Evolutionary conservation across 2,888 invertebrate species (phyloP).

Genomic region (Sphaeridia pumilis): DNA sequence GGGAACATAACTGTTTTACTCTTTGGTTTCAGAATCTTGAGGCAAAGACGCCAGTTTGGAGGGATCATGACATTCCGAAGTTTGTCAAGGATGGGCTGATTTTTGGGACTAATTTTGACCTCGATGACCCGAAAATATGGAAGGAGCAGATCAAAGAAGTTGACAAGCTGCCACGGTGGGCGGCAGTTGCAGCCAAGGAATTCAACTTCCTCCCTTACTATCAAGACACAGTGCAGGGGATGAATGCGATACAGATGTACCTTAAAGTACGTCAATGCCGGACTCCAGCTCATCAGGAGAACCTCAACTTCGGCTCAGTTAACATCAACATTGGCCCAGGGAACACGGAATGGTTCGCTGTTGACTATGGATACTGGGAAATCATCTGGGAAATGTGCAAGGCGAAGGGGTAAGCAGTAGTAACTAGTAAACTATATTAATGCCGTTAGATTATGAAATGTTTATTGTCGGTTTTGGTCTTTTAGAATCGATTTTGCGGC

Average conservation of each 20-base stretch:
- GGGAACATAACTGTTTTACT: too few relatives aligned
- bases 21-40: too few relatives aligned
- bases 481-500: constrained; percentile 43
- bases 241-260: constrained; percentile 49
- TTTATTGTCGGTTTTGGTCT: not conserved
- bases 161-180: constrained; percentile 1
- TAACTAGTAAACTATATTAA: too few relatives aligned
- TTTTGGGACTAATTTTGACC: constrained; percentile 8
- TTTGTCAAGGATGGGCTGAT: not conserved
- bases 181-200: not conserved
- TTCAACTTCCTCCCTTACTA: not conserved
- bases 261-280: constrained; percentile 42
- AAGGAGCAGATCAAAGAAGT: not conserved
- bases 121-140: not conserved
- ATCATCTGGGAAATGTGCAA: constrained; percentile 44
- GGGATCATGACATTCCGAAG: too few relatives aligned
- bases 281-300: constrained; percentile 45
- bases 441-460: too few relatives aligned
- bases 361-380: constrained; percentile 47
- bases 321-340: constrained; percentile 50
- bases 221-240: constrained; percentile 39
- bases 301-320: constrained; percentile 46
- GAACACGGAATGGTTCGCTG: constrained; percentile 50
- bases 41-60: too few relatives aligned
- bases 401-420: constrained; percentile 38